Percentiles rank a stretch among this genome's conserved stretches.
Conservation (phyloP, 2,113 vertebrate species). For the Pachycephala philippinensis region DNA sequence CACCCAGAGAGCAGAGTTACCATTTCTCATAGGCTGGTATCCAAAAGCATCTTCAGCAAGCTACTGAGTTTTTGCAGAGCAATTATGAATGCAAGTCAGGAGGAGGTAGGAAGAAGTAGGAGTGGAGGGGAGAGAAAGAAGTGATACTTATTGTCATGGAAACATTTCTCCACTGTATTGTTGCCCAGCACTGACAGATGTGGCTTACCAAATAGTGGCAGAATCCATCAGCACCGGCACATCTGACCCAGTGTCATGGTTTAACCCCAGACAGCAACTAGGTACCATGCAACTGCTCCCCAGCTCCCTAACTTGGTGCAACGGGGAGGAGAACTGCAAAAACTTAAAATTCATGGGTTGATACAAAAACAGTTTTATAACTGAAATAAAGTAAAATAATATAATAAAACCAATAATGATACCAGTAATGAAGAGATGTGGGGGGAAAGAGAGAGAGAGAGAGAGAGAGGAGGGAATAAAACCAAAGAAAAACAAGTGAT, state of each 20-base stretch:
- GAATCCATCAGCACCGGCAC: not conserved
- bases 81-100: not conserved
- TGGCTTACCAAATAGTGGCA: not conserved
- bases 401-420: not conserved
- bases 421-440: not conserved
- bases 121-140: not conserved
- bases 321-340: not conserved
- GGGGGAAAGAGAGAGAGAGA: not conserved
- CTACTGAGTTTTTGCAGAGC: not conserved
- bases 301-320: not conserved
- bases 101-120: not conserved
- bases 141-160: slow-evolving; percentile 18
- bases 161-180: not conserved
- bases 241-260: not conserved
- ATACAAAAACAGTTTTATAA: not conserved
- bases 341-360: not conserved
- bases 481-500: not conserved
- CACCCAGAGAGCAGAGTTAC: not conserved
- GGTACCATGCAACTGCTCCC: not conserved
- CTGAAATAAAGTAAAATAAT: not conserved
- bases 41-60: not conserved
- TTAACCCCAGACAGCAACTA: not conserved
- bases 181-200: not conserved
- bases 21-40: not conserved
- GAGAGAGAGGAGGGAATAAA: not conserved